Evolutionary conservation across 1,140 invertebrate species (phyloP).

Genomic region (Aporrectodea caliginosa): DNA sequence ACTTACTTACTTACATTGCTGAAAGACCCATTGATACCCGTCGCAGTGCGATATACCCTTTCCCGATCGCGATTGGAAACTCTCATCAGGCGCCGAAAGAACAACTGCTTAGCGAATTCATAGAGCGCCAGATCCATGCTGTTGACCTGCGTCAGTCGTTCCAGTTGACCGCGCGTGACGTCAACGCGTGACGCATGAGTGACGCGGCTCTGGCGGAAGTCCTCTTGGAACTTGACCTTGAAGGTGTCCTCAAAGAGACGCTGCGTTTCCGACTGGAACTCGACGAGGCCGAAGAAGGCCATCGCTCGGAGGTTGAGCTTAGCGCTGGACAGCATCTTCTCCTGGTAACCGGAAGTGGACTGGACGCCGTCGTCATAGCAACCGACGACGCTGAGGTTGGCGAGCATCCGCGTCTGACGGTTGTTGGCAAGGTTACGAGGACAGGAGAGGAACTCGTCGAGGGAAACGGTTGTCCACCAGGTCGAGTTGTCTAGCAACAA

Average conservation of each 20-base stretch:
- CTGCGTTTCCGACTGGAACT: conserved; percentile 87
- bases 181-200: conserved; percentile 46
- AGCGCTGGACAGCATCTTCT: conserved; percentile 84
- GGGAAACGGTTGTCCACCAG: conserved; percentile 63
- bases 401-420: conserved; percentile 94
- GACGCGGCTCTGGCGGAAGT: conserved; percentile 42
- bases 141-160: conserved; percentile 60
- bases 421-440: conserved; percentile 90
- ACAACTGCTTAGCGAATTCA: conserved; percentile 82
- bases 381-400: conserved; percentile 78
- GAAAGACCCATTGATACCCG: no score
- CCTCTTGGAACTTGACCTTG: conserved; percentile 64
- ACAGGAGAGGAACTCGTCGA: conserved; percentile 85
- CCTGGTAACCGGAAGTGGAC: conserved; percentile 58
- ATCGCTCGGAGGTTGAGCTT: conserved; percentile 90
- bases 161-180: conserved; percentile 16
- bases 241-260: conserved; percentile 98
- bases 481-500: no score
- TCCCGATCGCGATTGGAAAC: no score
- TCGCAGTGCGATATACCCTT: no score
- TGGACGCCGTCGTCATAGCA: conserved; percentile 87
- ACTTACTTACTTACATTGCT: no score
- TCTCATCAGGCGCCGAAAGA: conserved; percentile 79
- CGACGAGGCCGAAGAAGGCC: conserved; percentile 95
- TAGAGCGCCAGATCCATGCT: conserved; percentile 88